These are phyloP conservation scores for Stenchaetothrips biformis DNA, from an alignment of 2,888 invertebrate species.

Conservation along the genomic window DNA sequence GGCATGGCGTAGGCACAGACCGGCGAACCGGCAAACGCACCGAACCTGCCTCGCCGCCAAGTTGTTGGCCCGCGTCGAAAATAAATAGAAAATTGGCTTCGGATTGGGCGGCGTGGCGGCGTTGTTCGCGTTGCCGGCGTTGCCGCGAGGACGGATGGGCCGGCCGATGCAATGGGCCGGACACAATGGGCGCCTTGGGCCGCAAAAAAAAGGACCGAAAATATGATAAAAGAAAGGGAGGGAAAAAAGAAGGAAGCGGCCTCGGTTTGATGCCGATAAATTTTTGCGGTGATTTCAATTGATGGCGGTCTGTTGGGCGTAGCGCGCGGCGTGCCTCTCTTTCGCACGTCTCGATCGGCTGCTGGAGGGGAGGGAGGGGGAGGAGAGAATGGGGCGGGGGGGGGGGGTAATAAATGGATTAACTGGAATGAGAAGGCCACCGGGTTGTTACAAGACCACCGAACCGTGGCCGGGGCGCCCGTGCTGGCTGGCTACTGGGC, in stretches of 20 bases:
- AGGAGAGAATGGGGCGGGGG: too few relatives aligned
- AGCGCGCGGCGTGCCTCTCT: neutral
- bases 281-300: neutral
- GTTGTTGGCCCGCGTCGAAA: too few relatives aligned
- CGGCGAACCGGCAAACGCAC: too few relatives aligned
- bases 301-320: neutral
- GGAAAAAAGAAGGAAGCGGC: too few relatives aligned
- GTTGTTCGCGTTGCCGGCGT: neutral
- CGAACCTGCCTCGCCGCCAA: too few relatives aligned
- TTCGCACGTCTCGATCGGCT: neutral
- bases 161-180: neutral
- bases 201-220: neutral
- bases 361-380: too few relatives aligned
- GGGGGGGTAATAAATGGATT: neutral
- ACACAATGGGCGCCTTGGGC: neutral
- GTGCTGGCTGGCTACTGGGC: too few relatives aligned
- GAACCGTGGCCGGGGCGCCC: neutral
- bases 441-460: neutral
- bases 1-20: too few relatives aligned
- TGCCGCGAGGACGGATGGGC: neutral
- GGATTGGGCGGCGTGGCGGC: neutral
- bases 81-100: neutral
- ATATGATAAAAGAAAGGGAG: too few relatives aligned
- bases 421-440: neutral
- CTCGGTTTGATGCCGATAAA: neutral